Base-by-base conservation (phyloP, 2,888 invertebrate species). In the Artemia sinica region DNA sequence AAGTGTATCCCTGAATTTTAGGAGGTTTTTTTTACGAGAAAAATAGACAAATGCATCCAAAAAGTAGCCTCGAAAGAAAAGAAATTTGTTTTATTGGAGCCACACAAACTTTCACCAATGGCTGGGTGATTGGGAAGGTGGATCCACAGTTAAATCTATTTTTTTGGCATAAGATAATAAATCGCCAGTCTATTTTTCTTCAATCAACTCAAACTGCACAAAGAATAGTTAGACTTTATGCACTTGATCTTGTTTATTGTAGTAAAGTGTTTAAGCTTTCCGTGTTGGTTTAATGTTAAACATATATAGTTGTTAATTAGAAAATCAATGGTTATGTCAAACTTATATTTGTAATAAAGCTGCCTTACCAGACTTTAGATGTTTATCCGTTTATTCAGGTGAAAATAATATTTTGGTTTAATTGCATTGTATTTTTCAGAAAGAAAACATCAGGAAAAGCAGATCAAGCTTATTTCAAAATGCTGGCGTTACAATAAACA, bases 341-440 rank as follows among this genome's bases (percentile, higher is more conserved):
- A 58, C n/a, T 58, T 58, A 58, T 58, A 58, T 58, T 58, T 58
- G 58, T 58, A 58, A 58, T 58, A 58, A 58, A 58, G 58, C 58
- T 58, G 58, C 58, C 58, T 58, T 58, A 58, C 58, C 58, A 58
- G 18, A 58, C 11, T 10, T 58, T 28, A 28, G 28, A 28, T 28
- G 28, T 28, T 28, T 28, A 4, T 28, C 28, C 4, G 28, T 28
- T 28, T 28, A 28, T 28, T 28, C 28, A 28, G 4, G 28, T 28
- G 28, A 28, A 28, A 1, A 28, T 28, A 28, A 28, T 4, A 28
- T 28, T 28, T 28, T 28, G 28, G 28, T 28, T 28, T 28, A 28
- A 28, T 2, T 28, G 28, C 28, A 28, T 28, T 2, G 2, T 28
- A 28, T 28, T 28, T 28, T 4, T 28, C 4, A 4, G 28, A 28